Base-by-base conservation (phyloP, 2,888 invertebrate genomes). In the Heteropelma amictum region DNA sequence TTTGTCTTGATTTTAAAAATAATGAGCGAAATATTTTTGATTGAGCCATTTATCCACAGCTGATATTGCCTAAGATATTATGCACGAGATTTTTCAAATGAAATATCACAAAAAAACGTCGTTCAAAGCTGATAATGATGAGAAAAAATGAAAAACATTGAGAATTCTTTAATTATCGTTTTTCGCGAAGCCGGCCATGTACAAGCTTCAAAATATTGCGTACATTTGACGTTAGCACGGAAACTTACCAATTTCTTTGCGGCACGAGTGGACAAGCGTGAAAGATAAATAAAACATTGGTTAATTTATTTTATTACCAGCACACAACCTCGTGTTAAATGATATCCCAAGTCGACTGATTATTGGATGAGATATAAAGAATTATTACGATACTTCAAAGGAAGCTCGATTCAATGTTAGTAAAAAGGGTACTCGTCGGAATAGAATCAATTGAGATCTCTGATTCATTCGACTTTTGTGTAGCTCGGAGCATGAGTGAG, bases 181-280 rank as follows among this genome's bases (percentile, higher is more conserved):
- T 12, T 2, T 26, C 33, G 10, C 2, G 7, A 33, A 33, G n/a
- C 33, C 2, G 33, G 2, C 10, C 6, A n/a, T n/a, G n/a, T n/a
- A n/a, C 10, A 51, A 26, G 12, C 7, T 7, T 10, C 1, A 23
- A 23, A 1, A 23, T 23, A 40, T 51, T 21, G 30, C 53, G 58
- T 42, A 53, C 64, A 61, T n/a, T 61, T 73, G 71, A 54, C 73
- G 79, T 83, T 81, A 83, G 77, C 81, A 71, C 67, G 54, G 45
- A 19, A 65, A 87, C 88, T 89, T 83, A 88, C 88, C 88, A 84
- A 74, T 79, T 84, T 80, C 88, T 89, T 78, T 67, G 77, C 80
- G 75, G 75, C 76, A 81, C 77, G 81, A 70, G 76, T 79, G 80
- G 60, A 60, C 53, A 81, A 82, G 82, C 84, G 79, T 88, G 85